Conservation (phyloP, 92 coral and sea anemone species). For the Paramuricea clavata region DNA sequence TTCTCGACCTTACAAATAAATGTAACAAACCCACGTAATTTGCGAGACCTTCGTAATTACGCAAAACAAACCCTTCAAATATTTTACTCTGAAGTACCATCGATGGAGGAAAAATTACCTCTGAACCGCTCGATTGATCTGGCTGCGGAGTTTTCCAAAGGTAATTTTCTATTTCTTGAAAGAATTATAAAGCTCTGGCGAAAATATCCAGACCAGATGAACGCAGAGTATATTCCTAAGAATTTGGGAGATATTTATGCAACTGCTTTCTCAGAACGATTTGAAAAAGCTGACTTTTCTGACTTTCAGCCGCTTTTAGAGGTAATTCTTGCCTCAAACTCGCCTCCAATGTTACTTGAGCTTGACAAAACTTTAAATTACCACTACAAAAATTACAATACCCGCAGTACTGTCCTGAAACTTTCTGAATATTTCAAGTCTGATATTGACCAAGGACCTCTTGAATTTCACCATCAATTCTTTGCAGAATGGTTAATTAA, state of each 20-base stretch:
- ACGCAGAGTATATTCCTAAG: conserved; percentile 28
- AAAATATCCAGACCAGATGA: background rate
- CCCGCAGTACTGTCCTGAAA: background rate
- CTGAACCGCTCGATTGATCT: background rate
- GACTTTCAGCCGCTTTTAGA: conserved; percentile 59
- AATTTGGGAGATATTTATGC: conserved; percentile 32
- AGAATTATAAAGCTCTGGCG: conserved; percentile 46
- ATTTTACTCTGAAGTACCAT: background rate
- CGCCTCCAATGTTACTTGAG: conserved; percentile 60
- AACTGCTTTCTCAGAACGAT: conserved; percentile 21
- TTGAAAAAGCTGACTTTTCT: conserved; percentile 33
- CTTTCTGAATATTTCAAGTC: conserved; percentile 50
- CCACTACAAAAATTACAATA: conserved; percentile 36
- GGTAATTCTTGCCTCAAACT: conserved; percentile 66
- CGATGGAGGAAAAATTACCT: conserved; percentile 5
- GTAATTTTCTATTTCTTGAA: conserved; percentile 74
- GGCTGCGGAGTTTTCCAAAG: conserved; percentile 49
- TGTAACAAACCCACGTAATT: background rate
- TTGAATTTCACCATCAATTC: conserved; percentile 53
- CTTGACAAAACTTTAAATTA: conserved; percentile 51
- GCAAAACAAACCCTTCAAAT: background rate
- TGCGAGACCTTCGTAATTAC: background rate
- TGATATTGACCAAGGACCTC: conserved; percentile 24
- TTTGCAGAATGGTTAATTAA: conserved; percentile 74
- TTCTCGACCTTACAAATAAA: background rate